Base-by-base conservation (phyloP, 2,888 invertebrate genomes). In the Dicranocentrus wangi region DNA sequence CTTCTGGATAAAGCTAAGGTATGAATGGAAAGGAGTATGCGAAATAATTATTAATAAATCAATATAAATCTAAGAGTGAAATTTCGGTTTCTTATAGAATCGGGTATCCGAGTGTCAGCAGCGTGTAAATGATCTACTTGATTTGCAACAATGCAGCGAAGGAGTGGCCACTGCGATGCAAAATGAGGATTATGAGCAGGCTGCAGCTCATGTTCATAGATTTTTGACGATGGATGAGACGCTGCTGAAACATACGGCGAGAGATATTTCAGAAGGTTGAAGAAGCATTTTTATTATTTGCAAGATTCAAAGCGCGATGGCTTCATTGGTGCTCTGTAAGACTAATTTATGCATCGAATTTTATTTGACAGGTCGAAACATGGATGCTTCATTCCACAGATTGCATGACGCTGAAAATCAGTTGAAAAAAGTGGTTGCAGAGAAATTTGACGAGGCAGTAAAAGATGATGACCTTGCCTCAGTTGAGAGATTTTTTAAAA, bases 161-260 rank as follows among this genome's bases (percentile, higher is more conserved):
- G 99, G 98, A n/a, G 99, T 99, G 0, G 94, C 97, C 85, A 93
- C 94, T 66, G 98, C 99, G 0, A 93, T 99, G 72, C 92, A 93
- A 84, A 95, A 95, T 86, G 97, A 98, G 89, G 97, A 99, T 89
- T 99, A 95, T 90, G 99, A 99, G 89, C 94, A 95, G 90, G 97
- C 98, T 72, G 98, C 99, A 13, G 96, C 93, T 0, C 98, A 98
- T 88, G 94, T 99, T 60, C 96, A 98, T 87, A 92, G 99, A 55
- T 98, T 96, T 89, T 91, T 98, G 53, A 93, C 94, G 71, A 95
- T 98, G 93, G 98, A 98, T 90, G 96, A 97, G 87, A 92, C 92
- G 82, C 90, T 94, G 13, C 88, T 96, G 7, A 92, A 93, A 87
- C 92, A 93, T 88, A 94, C 94, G 3, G 94, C 94, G 0, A 92